Evolutionary conservation across 2,113 vertebrate species (phyloP), one percentile per base, ranked within the genome.

Genomic region (Cacatua alba): DNA sequence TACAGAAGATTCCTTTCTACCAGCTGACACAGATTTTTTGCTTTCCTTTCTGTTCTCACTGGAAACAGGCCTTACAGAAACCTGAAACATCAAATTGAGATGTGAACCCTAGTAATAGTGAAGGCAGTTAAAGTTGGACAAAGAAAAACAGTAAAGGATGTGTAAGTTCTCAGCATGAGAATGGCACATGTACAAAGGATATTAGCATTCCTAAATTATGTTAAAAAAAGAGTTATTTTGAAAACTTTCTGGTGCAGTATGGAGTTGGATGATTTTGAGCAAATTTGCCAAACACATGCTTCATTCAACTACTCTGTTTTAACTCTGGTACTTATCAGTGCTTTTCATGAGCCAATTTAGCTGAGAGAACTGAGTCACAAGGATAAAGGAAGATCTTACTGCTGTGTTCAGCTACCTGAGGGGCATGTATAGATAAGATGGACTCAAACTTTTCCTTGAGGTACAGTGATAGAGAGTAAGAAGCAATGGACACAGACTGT

Each of bases 1-100:
- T 78, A 98, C 94, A 48, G 98, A 98, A 57, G 98, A 96, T 4
- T 99, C 99, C 97, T 98, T 99, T 69, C 97, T 98, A 82, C 62
- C 57, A 76, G 8, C 29, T 48, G 91, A 68, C 24, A 98, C 85
- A 37, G 98, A 86, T 59, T 98, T 99, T 86, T 95, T 96, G 37
- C 85, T 95, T 80, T 99, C 99, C 94, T 99, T 99, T 31, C 55
- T 74, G 69, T 71, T 98, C 67, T 99, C 98, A 52, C 96, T 68
- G 84, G 97, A 21, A 49, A 98, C 86, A 28, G 98, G 98, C 97
- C 97, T 99, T 48, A 97, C 97, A 93, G 98, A 96, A 86, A 99
- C 98, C 99, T 99, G 95, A 31, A 91, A 62, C 9, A 78, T 24
- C 55, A 95, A 81, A 90, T 0, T 57, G 71, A 93, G 46, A 79